These are phyloP conservation scores for Nibea albiflora DNA, from an alignment of 2,113 vertebrate genomes.

Conservation along the genomic window DNA sequence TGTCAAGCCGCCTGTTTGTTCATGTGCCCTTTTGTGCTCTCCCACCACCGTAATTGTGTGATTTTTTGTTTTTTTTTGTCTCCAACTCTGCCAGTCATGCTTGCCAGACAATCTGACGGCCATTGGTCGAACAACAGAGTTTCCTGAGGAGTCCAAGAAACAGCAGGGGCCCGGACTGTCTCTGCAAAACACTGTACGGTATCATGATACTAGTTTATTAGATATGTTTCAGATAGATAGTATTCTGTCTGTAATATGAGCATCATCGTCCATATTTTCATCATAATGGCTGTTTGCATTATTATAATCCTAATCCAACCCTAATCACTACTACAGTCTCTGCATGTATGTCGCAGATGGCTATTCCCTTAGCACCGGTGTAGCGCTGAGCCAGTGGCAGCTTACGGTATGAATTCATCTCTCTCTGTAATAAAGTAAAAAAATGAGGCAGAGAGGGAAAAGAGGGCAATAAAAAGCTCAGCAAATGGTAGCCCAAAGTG, in stretches of 20 bases:
- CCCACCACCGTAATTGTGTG: conserved; percentile 35
- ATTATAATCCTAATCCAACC: not conserved
- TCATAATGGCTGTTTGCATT: not conserved
- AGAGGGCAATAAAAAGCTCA: conserved; percentile 36
- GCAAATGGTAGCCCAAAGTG: conserved; percentile 33
- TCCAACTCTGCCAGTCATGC: conserved; percentile 46
- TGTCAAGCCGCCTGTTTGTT: conserved; percentile 64
- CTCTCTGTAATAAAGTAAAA: conserved; percentile 45
- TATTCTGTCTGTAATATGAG: not conserved
- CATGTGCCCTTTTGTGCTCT: conserved; percentile 55
- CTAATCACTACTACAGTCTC: not conserved
- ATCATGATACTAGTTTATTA: conserved; percentile 1
- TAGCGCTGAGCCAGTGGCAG: conserved; percentile 8
- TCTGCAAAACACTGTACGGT: conserved; percentile 12
- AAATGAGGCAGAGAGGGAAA: conserved; percentile 20
- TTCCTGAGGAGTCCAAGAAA: conserved; percentile 49
- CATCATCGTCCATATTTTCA: conserved; percentile 4
- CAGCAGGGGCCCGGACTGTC: conserved; percentile 50
- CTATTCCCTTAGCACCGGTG: conserved; percentile 3
- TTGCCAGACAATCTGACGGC: conserved; percentile 70
- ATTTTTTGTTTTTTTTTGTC: conserved; percentile 43
- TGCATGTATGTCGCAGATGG: conserved; percentile 28
- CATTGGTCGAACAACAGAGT: conserved; percentile 58
- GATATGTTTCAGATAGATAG: conserved; percentile 4
- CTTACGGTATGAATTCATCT: conserved; percentile 40